Evolutionary conservation across 1,140 invertebrate genomes (phyloP), one percentile per base, ranked within the genome.

Genomic region (Planococcus citri): DNA sequence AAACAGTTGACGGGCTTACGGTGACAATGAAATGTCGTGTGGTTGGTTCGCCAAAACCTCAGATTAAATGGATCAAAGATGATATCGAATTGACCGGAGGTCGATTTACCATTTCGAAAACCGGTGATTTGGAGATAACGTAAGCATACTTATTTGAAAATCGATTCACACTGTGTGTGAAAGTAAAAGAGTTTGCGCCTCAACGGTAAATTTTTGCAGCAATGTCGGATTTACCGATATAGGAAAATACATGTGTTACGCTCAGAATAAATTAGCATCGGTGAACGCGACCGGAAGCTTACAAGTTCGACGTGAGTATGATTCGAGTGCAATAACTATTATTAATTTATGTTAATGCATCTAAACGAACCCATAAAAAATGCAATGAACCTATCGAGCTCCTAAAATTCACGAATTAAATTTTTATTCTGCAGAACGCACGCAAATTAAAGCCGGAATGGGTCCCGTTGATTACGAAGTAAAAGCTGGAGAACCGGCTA

Each of bases 31-130:
- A 85, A 12, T 99, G 97, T 79, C 84, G 87, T 61, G 94, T 97
- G n/a, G 93, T 95, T 79, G 96, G 95, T 24, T 95, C 95, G 0
- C 96, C 96, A 1, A 91, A 91, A 76, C 94, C 96, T 0, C 83
- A 87, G 71, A 89, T 99, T n/a, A 92, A 92, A 76, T 99, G 96
- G 96, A 84, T 90, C 71, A 86, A 87, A 71, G 89, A 90, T 73
- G 86, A 85, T 21, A 82, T 86, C 74, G 90, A 90, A 78, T 78
- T 94, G 61, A 96, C 89, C 69, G 94, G 93, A 0, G 93, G 90
- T 17, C 83, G 88, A 29, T 94, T 88, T 79, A 83, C 81, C 70
- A 84, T 87, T 20, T 77, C 87, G 17, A 77, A 84, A 0, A 87
- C 85, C 71, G 94, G 95, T 24, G 91, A 96, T 79, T 80, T 98